A percentile compares a stretch with the other conserved stretches of the same genome.
Evolutionary conservation across 2,888 invertebrate genomes (phyloP).

Genomic region (Nomada hirtipes): DNA sequence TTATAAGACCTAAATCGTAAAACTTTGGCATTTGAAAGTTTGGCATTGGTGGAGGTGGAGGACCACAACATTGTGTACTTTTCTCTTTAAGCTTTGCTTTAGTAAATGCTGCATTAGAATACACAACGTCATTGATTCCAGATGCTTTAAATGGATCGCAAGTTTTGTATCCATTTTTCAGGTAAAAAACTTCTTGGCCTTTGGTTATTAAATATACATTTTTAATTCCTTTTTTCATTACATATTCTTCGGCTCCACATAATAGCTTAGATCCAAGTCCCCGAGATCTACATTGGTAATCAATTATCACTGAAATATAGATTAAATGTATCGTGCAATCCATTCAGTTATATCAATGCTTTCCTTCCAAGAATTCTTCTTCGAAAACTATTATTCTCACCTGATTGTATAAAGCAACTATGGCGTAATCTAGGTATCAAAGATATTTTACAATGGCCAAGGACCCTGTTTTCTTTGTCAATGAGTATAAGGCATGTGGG

Average conservation of each 20-base stretch:
- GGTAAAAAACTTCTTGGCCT: constrained; percentile 91
- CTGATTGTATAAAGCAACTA: constrained; percentile 92
- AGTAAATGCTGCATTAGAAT: constrained; percentile 50
- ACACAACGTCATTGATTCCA: constrained; percentile 83
- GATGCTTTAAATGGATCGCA: constrained; percentile 89
- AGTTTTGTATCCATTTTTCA: constrained; percentile 89
- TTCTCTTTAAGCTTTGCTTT: constrained; percentile 61
- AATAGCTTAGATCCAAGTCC: constrained; percentile 92
- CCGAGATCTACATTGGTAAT: constrained; percentile 89
- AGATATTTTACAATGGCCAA: constrained; percentile 93
- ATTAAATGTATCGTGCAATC: neutral
- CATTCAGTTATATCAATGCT: neutral
- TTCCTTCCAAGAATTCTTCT: neutral
- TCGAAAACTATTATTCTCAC: constrained; percentile 73
- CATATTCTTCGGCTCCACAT: constrained; percentile 90
- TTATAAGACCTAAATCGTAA: constrained; percentile 68
- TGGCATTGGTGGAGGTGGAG: constrained; percentile 84
- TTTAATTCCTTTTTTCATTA: constrained; percentile 86
- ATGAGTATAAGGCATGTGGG: constrained; percentile 90
- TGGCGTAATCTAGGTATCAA: constrained; percentile 89
- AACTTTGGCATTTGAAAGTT: constrained; percentile 69
- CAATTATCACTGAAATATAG: constrained; percentile 88
- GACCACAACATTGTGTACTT: constrained; percentile 68
- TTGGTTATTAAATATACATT: constrained; percentile 89
- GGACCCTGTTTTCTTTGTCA: constrained; percentile 85